These are phyloP conservation scores for Orussus abietinus DNA, from an alignment of 1,140 invertebrate species.

Conservation along the genomic window DNA sequence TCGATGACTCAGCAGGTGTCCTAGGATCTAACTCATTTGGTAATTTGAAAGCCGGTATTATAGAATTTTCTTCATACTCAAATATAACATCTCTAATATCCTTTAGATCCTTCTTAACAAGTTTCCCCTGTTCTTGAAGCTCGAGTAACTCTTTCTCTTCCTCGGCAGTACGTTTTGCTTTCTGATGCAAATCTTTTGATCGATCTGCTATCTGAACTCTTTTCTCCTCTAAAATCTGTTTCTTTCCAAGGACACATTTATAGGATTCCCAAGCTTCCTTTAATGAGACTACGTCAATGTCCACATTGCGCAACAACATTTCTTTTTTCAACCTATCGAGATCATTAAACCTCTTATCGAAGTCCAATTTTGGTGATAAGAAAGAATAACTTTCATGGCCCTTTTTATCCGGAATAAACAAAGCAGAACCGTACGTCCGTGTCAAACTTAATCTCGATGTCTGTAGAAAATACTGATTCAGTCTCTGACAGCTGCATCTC, in stretches of 20 bases:
- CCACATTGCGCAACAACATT: constrained; percentile 45
- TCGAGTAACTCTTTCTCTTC: constrained; percentile 48
- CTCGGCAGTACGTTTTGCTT: constrained; percentile 39
- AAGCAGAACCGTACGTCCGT: constrained; percentile 51
- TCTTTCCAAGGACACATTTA: constrained; percentile 43
- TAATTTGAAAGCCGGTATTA: constrained; percentile 57
- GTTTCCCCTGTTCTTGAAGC: constrained; percentile 52
- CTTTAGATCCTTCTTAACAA: constrained; percentile 61
- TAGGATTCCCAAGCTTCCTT: constrained; percentile 55
- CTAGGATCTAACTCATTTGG: constrained; percentile 64
- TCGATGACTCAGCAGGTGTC: constrained; percentile 52
- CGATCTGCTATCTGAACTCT: constrained; percentile 29
- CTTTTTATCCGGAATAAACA: constrained; percentile 62
- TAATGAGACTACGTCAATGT: constrained; percentile 50
- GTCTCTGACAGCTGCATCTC: too few species aligned
- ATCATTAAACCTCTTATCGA: constrained; percentile 52
- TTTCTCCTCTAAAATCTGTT: constrained; percentile 44
- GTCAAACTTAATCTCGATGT: too few species aligned
- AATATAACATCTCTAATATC: constrained; percentile 56
- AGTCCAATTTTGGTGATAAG: constrained; percentile 61
- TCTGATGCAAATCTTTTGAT: constrained; percentile 26
- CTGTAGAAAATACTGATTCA: too few species aligned
- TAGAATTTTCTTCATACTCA: constrained; percentile 60
- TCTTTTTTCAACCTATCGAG: constrained; percentile 50
- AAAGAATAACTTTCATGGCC: constrained; percentile 58